Base-by-base conservation (phyloP, 2,797 vertebrate genomes). In the Crocodylus rhombifer region DNA sequence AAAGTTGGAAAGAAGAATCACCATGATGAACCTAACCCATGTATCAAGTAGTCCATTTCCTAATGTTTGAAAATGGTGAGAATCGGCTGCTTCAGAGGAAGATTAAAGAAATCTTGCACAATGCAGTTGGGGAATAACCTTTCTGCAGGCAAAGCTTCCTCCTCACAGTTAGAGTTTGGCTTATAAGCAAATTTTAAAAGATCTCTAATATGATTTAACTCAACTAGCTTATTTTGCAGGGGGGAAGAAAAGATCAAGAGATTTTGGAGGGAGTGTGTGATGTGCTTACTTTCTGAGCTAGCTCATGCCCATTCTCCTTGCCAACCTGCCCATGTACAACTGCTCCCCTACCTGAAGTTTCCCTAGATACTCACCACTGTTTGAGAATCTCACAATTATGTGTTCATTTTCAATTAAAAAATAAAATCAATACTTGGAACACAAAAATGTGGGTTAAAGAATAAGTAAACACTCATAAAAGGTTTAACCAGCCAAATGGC, bases 361-460 rank as follows among this genome's bases (percentile, higher is more conserved):
- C 65, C 62, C 60, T 60, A 33, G 16, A 7, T 69, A 60, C 23
- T 73, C 23, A 51, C 23, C 42, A 51, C 42, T 63, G 63, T 51
- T 75, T 51, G 51, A 73, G 74, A 25, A 90, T 81, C 77, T 69
- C 80, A 3, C 51, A 57, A 23, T 28, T 55, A 55, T 16, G 56
- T 21, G 10, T 26, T 58, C 79, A 36, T 71, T 77, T 71, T 56
- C 55, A 73, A 84, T 89, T 95, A 92, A 94, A 89, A 83, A 56
- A 90, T 81, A 95, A 96, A 95, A 93, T 65, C 51, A 74, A 51
- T 62, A 14, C 84, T 90, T 71, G 89, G 86, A 64, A 85, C 58
- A 80, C 83, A 80, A 97, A 89, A 89, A 91, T 33, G 57, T 71
- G 95, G 88, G 92, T 82, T 64, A 71, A 91, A 96, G 80, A 77